Base-by-base conservation (phyloP, 2,888 invertebrate genomes). In the Heliconius charithonia region DNA sequence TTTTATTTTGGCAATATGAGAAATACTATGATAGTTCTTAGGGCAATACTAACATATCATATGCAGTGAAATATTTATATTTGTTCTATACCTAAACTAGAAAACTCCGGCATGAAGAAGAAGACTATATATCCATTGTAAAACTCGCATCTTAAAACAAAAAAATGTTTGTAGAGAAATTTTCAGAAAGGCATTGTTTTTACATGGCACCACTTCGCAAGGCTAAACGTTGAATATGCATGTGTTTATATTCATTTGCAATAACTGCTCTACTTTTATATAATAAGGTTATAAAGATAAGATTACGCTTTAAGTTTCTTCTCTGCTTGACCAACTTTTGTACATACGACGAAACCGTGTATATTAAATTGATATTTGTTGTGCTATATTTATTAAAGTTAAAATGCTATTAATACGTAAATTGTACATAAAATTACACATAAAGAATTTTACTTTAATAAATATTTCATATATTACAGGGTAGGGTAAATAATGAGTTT, bases 111-210 rank as follows among this genome's bases (percentile, higher is more conserved):
- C 25, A 75, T 77, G 80, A 80, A 81, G 70, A 79, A 78, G 74
- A 71, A 78, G 78, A 78, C 66, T 78, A 76, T 78, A 77, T 73
- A 63, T 66, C 77, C 78, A 77, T 81, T 81, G 80, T 81, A 80
- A 62, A 71, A 76, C 70, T 76, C 67, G 56, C 78, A 80, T 75
- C 71, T 78, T 78, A 66, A 77, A 80, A 81, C 67, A 79, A 80
- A 81, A 79, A 37, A 81, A 66, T 72, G 76, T 81, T 69, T 71
- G 76, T 66, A 59, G 59, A 72, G 59, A 16, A 62, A 27, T 75
- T 80, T 78, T 80, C 63, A 78, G 76, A 75, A 56, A 77, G 22
- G 80, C 76, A 80, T 80, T 80, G 81, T 81, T 81, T 80, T 76
- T 76, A 71, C 65, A 80, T 63, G 74, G 66, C 74, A 71, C 78